These are phyloP conservation scores for Nasonia vitripennis DNA, from an alignment of 1,140 invertebrate species.

Conservation along the genomic window DNA sequence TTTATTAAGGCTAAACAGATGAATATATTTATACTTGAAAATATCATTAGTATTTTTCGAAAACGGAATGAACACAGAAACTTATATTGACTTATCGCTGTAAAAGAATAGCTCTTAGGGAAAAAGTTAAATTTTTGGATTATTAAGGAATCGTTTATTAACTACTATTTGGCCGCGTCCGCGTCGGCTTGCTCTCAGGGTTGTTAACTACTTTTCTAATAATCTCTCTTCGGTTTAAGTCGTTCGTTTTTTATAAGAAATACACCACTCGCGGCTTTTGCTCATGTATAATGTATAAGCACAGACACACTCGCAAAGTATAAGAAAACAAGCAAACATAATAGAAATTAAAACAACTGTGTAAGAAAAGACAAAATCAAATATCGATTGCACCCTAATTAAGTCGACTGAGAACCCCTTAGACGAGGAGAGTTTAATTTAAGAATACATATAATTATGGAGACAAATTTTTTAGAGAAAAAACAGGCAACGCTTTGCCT, in stretches of 20 bases:
- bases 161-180: conserved; percentile 62
- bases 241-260: conserved; percentile 44
- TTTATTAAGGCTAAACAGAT: conserved; percentile 53
- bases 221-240: conserved; percentile 54
- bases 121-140: conserved; percentile 55
- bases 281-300: conserved; percentile 13
- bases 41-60: conserved; percentile 72
- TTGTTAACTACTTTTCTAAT: conserved; percentile 66
- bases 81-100: conserved; percentile 65
- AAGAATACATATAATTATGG: conserved; percentile 46
- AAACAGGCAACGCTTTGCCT: conserved; percentile 42
- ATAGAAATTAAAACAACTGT: background rate
- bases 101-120: conserved; percentile 68
- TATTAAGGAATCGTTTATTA: conserved; percentile 51
- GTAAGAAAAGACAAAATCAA: conserved; percentile 47
- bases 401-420: conserved; percentile 44
- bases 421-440: conserved; percentile 51
- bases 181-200: conserved; percentile 67
- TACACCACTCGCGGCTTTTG: conserved; percentile 13
- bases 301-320: background rate
- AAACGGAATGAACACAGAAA: conserved; percentile 62
- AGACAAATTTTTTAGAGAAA: conserved; percentile 40
- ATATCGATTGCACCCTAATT: conserved; percentile 2
- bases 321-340: conserved; percentile 4
- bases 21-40: conserved; percentile 62